A percentile compares a stretch with the other conserved stretches of the same genome.
Evolutionary conservation across 2,797 vertebrate genomes (phyloP).

Genomic region (Catostomus latipinnis): DNA sequence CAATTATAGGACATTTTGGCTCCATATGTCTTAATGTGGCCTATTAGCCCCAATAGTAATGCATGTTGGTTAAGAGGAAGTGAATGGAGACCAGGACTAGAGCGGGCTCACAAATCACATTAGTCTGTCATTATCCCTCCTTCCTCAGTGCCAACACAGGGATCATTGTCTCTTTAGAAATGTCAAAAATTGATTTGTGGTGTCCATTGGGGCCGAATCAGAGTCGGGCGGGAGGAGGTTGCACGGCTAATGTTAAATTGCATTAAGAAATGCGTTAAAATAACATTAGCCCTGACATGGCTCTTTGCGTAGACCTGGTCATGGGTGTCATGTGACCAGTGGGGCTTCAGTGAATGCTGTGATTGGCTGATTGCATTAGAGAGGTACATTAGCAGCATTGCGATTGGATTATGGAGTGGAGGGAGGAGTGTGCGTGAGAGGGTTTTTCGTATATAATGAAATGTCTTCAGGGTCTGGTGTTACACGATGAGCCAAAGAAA

Average conservation of each 20-base stretch:
- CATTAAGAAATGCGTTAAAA: constrained; percentile 75
- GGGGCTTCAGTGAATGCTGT: constrained; percentile 60
- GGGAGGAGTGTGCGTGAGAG: constrained; percentile 44
- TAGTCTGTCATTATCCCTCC: constrained; percentile 81
- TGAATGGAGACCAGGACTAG: constrained; percentile 71
- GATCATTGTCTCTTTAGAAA: constrained; percentile 86
- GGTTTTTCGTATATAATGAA: constrained; percentile 69
- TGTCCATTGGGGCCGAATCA: constrained; percentile 72
- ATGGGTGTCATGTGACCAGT: constrained; percentile 75
- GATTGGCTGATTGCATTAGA: constrained; percentile 82
- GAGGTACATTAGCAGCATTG: constrained; percentile 74
- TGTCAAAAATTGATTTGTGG: constrained; percentile 83
- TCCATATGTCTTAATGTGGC: constrained; percentile 72
- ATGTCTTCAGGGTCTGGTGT: constrained; percentile 77
- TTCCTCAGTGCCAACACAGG: constrained; percentile 77
- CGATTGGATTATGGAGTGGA: constrained; percentile 71
- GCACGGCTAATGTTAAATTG: constrained; percentile 74
- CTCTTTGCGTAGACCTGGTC: constrained; percentile 66
- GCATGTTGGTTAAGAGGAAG: constrained; percentile 77
- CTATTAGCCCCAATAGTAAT: constrained; percentile 81
- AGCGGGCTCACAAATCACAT: constrained; percentile 78
- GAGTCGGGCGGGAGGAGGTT: constrained; percentile 68
- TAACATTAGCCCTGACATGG: constrained; percentile 79
- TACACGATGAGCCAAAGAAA: constrained; percentile 63
- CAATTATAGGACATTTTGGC: constrained; percentile 60